Percentiles rank a stretch among this genome's conserved stretches.
Evolutionary conservation across 1,140 invertebrate species (phyloP).

Genomic region (Alviniconcha marisindica): DNA sequence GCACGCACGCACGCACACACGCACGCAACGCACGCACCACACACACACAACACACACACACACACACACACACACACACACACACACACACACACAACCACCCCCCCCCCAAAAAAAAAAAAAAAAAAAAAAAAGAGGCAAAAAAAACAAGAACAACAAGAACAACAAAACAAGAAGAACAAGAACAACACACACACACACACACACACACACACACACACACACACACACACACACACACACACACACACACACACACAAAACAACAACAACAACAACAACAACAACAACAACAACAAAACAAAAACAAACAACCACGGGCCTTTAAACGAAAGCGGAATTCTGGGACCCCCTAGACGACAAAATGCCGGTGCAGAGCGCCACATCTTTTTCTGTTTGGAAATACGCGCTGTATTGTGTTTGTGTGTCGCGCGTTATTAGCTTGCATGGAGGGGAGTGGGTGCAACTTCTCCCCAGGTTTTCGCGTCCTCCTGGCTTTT

Average conservation of each 20-base stretch:
- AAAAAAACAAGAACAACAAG: neutral
- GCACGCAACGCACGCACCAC: neutral
- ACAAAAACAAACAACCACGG: neutral
- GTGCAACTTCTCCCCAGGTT: too few relatives aligned
- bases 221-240: neutral
- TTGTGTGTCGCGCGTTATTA: slow-evolving; percentile 1
- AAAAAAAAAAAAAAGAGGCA: neutral
- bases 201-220: neutral
- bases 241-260: too few relatives aligned
- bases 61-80: neutral
- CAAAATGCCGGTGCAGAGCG: neutral
- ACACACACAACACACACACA: neutral
- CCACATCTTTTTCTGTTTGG: neutral
- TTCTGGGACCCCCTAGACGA: neutral
- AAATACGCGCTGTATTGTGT: neutral
- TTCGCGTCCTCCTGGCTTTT: too few relatives aligned
- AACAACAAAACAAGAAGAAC: neutral
- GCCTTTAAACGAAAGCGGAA: neutral
- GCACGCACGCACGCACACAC: neutral
- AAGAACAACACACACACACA: neutral
- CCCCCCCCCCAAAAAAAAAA: neutral
- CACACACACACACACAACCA: too few relatives aligned
- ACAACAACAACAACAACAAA: too few relatives aligned
- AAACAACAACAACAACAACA: too few relatives aligned
- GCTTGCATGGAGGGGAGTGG: neutral